Percentiles rank a stretch among this genome's conserved stretches.
These are phyloP conservation scores for Andricus grossulariae DNA, from an alignment of 1,140 invertebrate species.

Conservation along the genomic window DNA sequence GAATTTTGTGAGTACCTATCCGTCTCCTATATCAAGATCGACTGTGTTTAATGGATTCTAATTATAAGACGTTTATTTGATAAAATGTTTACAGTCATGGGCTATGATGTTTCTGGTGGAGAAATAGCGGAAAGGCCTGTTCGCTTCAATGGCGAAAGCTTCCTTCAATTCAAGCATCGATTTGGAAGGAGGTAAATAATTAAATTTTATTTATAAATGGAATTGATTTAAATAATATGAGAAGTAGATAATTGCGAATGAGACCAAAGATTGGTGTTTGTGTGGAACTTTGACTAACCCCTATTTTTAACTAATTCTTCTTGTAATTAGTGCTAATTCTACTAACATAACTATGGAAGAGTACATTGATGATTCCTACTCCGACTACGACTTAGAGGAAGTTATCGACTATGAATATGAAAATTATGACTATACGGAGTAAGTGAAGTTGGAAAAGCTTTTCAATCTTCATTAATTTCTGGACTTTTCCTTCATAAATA, in stretches of 20 bases:
- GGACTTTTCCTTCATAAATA: too few relatives aligned
- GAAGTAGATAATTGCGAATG: too few relatives aligned
- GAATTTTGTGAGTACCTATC: slow-evolving; percentile 80
- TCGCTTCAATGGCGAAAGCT: slow-evolving; percentile 80
- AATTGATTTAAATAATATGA: slow-evolving; percentile 21
- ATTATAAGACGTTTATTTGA: slow-evolving; percentile 3
- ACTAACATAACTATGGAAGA: slow-evolving; percentile 72
- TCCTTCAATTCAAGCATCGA: slow-evolving; percentile 80
- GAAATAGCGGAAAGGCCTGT: slow-evolving; percentile 78
- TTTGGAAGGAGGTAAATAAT: slow-evolving; percentile 76
- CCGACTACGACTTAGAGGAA: slow-evolving; percentile 73
- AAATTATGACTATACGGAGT: slow-evolving; percentile 73
- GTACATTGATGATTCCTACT: slow-evolving; percentile 70
- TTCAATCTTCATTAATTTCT: too few relatives aligned
- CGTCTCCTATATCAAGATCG: not conserved
- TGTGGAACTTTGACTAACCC: slow-evolving; percentile 36
- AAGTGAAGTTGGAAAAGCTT: slow-evolving; percentile 53
- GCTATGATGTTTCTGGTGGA: slow-evolving; percentile 70
- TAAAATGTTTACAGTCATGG: slow-evolving; percentile 63
- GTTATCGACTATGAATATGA: slow-evolving; percentile 71
- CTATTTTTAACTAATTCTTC: slow-evolving; percentile 52
- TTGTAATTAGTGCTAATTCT: slow-evolving; percentile 65
- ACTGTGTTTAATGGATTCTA: not conserved
- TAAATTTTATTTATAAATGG: slow-evolving; percentile 36
- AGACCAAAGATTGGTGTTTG: too few relatives aligned